phyloP scores from a whole-genome alignment of 2,888 invertebrate species.

The Abscondita cerata region DNA sequence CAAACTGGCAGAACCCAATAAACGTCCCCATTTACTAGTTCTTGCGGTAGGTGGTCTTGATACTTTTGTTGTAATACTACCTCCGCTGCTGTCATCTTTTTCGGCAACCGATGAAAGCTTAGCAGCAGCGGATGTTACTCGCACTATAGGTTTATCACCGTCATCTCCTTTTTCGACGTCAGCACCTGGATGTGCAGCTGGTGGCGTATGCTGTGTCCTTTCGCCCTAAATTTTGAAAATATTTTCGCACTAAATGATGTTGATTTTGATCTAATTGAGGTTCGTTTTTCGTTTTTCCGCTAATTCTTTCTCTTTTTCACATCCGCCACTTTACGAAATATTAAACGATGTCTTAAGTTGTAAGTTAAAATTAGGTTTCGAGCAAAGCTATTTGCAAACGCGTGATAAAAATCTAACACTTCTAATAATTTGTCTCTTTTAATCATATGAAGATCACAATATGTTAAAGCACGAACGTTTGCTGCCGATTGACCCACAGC shows the following conservation, averaged over 20 bases:
- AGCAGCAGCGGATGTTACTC: constrained; percentile 61
- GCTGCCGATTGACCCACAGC: constrained; percentile 98
- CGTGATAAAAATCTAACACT: constrained; percentile 98
- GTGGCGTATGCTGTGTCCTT: constrained; percentile 61
- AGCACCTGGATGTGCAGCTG: constrained; percentile 59
- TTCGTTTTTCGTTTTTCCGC: constrained; percentile 96
- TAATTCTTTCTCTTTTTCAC: constrained; percentile 96
- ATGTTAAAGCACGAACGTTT: constrained; percentile 98
- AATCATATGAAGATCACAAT: constrained; percentile 99
- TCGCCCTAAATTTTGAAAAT: constrained; percentile 93
- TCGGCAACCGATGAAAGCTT: constrained; percentile 64
- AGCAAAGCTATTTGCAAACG: constrained; percentile 99
- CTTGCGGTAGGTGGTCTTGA: constrained; percentile 62
- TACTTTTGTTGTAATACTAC: constrained; percentile 55
- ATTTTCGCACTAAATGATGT: constrained; percentile 97
- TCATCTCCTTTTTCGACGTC: constrained; percentile 72
- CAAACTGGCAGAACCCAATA: constrained; percentile 79
- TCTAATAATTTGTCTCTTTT: constrained; percentile 94
- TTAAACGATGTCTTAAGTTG: constrained; percentile 95
- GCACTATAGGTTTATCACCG: constrained; percentile 57
- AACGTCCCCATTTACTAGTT: constrained; percentile 81
- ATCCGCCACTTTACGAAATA: constrained; percentile 89
- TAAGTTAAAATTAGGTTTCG: constrained; percentile 97
- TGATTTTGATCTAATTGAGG: constrained; percentile 95
- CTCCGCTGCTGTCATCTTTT: constrained; percentile 56